A percentile compares a stretch with the other conserved stretches of the same genome.
These are phyloP conservation scores for Nasonia longicornis DNA, from an alignment of 1,140 invertebrate species.

Conservation along the genomic window DNA sequence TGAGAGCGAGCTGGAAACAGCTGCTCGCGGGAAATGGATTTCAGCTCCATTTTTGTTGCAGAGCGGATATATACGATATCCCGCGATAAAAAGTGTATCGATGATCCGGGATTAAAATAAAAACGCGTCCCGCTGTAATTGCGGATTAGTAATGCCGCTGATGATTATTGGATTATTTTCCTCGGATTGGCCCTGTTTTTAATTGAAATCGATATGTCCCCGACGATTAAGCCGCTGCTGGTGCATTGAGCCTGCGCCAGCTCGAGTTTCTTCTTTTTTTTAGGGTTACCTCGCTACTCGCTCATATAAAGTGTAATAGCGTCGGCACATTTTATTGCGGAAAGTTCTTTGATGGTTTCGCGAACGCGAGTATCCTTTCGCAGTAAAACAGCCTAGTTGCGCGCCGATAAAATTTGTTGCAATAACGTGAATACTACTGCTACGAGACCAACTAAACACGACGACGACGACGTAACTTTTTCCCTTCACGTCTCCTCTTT, in stretches of 20 bases:
- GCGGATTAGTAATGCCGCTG: not conserved
- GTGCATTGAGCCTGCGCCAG: not conserved
- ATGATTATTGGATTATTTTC: not conserved
- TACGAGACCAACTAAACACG: not conserved
- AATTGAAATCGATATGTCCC: not conserved
- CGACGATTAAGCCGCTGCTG: not conserved
- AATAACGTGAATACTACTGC: slow-evolving; percentile 7
- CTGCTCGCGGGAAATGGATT: not conserved
- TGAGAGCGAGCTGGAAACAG: not conserved
- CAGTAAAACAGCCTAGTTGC: slow-evolving; percentile 15
- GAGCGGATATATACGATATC: not conserved
- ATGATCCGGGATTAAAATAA: not conserved
- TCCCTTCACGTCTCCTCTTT: too few relatives aligned
- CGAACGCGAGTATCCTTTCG: not conserved
- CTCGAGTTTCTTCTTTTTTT: not conserved
- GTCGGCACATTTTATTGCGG: slow-evolving; percentile 19
- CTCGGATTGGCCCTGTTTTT: not conserved
- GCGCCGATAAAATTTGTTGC: slow-evolving; percentile 32
- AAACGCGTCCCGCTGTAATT: not conserved
- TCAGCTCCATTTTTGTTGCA: not conserved
- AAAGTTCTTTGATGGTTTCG: slow-evolving; percentile 17
- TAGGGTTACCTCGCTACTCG: not conserved
- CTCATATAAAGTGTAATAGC: slow-evolving; percentile 1
- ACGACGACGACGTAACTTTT: not conserved
- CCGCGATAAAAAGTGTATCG: not conserved